Conservation (phyloP, 2,888 invertebrate species). For the Caenorhabditis virilis region DNA sequence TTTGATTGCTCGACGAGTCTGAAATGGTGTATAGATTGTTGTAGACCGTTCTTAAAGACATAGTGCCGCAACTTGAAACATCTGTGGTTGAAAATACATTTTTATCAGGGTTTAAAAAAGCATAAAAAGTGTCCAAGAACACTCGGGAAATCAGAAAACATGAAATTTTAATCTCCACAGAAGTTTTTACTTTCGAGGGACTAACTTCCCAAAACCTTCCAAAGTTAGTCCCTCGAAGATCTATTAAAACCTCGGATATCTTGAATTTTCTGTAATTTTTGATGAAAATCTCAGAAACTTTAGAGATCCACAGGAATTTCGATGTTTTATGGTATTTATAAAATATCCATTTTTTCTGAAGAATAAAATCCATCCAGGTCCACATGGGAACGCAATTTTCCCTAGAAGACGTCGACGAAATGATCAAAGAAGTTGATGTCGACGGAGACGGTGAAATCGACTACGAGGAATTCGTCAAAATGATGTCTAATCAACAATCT, state of each 20-base stretch:
- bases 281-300: too few relatives aligned
- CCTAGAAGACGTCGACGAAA: slow-evolving; percentile 74
- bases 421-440: slow-evolving; percentile 68
- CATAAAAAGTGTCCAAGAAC: slow-evolving; percentile 75
- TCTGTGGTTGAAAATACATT: slow-evolving; percentile 74
- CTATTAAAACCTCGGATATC: too few relatives aligned
- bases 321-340: slow-evolving; percentile 59
- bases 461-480: slow-evolving; percentile 61
- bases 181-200: too few relatives aligned
- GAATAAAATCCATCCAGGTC: slow-evolving; percentile 65
- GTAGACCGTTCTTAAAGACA: background rate
- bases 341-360: slow-evolving; percentile 3
- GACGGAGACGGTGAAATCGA: slow-evolving; percentile 67
- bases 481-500: slow-evolving; percentile 51
- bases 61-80: too few relatives aligned
- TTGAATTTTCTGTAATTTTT: too few relatives aligned
- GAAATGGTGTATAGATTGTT: slow-evolving; percentile 6
- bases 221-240: too few relatives aligned
- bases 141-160: slow-evolving; percentile 75
- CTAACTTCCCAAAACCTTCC: too few relatives aligned
- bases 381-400: slow-evolving; percentile 72
- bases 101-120: slow-evolving; percentile 71
- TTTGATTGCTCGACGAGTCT: slow-evolving; percentile 33
- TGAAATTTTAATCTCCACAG: too few relatives aligned
- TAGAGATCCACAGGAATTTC: slow-evolving; percentile 65